phyloP scores from a whole-genome alignment of 1,140 invertebrate species.

The Eufriesea mexicana region DNA sequence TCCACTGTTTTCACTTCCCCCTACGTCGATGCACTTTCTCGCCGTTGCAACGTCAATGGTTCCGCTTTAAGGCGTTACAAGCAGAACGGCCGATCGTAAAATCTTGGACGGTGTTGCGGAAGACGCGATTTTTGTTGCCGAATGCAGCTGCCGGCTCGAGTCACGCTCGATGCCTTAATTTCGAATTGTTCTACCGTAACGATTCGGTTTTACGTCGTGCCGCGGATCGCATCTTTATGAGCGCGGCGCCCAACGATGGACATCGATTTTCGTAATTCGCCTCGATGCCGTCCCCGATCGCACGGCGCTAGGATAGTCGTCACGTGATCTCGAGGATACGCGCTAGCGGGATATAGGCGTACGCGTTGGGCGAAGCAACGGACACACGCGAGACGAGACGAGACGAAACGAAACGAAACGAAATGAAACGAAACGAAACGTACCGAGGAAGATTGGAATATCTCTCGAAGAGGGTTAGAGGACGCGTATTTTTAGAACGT shows the following conservation, averaged over 20 bases:
- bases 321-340: too few species aligned
- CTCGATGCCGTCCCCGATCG: background rate
- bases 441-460: too few species aligned
- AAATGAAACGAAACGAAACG: too few species aligned
- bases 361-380: too few species aligned
- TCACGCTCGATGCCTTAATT: conserved; percentile 40
- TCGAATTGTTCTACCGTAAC: conserved; percentile 17
- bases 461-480: too few species aligned
- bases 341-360: too few species aligned
- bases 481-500: too few species aligned
- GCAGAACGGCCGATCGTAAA: conserved; percentile 52
- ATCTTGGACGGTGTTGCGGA: conserved; percentile 35
- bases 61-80: conserved; percentile 62
- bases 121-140: conserved; percentile 38
- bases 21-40: conserved; percentile 33
- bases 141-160: conserved; percentile 36
- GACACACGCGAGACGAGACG: too few species aligned
- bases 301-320: too few species aligned
- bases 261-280: conserved; percentile 29
- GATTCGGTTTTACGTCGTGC: background rate
- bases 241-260: background rate
- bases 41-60: conserved; percentile 55
- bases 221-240: background rate
- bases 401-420: too few species aligned
- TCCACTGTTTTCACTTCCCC: conserved; percentile 15